Evolutionary conservation across 2,888 invertebrate genomes (phyloP).

Genomic region (Vanessa cardui): DNA sequence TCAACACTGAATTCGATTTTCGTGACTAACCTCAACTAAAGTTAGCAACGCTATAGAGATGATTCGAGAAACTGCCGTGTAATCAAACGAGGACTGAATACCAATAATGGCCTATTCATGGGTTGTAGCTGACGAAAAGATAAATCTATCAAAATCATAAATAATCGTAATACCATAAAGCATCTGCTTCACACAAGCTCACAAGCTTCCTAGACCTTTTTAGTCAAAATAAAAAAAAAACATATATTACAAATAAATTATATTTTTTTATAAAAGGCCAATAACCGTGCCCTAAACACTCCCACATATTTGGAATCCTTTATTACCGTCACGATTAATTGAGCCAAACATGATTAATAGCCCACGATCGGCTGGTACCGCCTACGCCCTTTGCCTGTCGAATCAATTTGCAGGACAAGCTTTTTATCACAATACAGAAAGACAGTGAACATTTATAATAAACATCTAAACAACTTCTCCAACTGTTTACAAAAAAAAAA

Average conservation of each 20-base stretch:
- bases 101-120: no score
- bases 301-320: slow-evolving; percentile 4
- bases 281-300: slow-evolving; percentile 3
- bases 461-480: neutral
- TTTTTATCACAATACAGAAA: slow-evolving; percentile 5
- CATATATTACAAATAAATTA: neutral
- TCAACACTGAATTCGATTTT: no score
- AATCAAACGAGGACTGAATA: no score
- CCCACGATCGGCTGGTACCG: slow-evolving; percentile 8
- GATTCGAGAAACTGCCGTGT: no score
- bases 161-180: no score
- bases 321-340: slow-evolving; percentile 20
- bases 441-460: neutral
- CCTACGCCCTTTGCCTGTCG: slow-evolving; percentile 24
- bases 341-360: slow-evolving; percentile 23
- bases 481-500: no score
- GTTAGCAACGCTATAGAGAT: no score
- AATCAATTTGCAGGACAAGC: slow-evolving; percentile 18
- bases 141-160: no score
- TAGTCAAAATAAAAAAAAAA: neutral
- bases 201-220: neutral
- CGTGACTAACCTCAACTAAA: no score
- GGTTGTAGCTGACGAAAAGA: no score
- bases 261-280: neutral
- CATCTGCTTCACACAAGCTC: neutral